Conservation (phyloP, 92 coral and sea anemone species). For the Umimayanthus chanpuru region DNA sequence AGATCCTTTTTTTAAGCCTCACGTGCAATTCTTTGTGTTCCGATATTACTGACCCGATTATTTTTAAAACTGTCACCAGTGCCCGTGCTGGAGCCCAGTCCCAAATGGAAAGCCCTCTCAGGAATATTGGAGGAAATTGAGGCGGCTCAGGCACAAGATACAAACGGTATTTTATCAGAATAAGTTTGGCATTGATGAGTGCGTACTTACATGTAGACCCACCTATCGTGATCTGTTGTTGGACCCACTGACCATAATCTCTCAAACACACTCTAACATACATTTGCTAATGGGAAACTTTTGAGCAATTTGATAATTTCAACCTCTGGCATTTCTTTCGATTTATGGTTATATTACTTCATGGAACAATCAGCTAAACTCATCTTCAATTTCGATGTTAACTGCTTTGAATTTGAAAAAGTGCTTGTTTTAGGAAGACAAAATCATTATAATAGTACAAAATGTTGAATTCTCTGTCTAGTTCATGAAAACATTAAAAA, state of each 20-base stretch:
- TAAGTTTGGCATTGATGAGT: not conserved
- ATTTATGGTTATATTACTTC: no score
- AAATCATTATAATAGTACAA: no score
- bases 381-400: no score
- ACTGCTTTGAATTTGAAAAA: no score
- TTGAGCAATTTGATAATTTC: no score
- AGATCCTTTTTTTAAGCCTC: not conserved
- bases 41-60: not conserved
- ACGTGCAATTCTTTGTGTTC: not conserved
- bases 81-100: conserved; percentile 89
- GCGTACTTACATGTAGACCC: not conserved
- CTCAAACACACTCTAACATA: not conserved
- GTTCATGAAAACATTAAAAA: no score
- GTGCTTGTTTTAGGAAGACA: no score
- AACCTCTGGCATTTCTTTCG: no score
- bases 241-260: not conserved
- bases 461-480: no score
- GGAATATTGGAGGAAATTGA: conserved; percentile 92
- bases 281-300: not conserved
- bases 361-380: no score
- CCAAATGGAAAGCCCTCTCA: conserved; percentile 87
- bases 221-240: not conserved
- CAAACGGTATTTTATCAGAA: conserved; percentile 51
- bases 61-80: conserved; percentile 34
- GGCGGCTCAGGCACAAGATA: conserved; percentile 70